Base-by-base conservation (phyloP, 2,797 vertebrate genomes). In the Clarias laeviceps region DNA sequence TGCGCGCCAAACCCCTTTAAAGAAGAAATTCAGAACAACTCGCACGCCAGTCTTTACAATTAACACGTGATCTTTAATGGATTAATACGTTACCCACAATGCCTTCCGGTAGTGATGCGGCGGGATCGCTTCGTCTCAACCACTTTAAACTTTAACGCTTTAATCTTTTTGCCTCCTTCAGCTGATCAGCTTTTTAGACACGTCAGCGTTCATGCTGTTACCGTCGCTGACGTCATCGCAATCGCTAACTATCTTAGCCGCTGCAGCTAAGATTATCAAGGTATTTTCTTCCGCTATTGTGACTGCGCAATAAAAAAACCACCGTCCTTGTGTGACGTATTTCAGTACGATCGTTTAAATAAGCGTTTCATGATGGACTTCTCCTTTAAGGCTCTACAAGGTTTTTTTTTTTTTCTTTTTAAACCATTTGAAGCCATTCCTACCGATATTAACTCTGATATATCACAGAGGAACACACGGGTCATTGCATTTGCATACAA, bases 1-100 rank as follows among this genome's bases (percentile, higher is more conserved):
- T 93, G 32, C 50, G 15, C 34, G 4, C n/a, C 72, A 54, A 72
- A 11, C 92, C 90, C 94, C 93, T 93, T 93, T 27, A 64, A 64
- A 80, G 59, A 37, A 93, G 93, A 91, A 88, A 91, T 91, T 66
- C 82, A 80, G 77, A 27, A 79, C 7, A 8, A n/a, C 77, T 45
- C 27, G 78, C 37, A 50, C 22, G 62, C 29, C 65, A 50, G 54
- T 54, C 40, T 29, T 80, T 54, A 54, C 20, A 80, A 80, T 66
- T 66, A 80, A 65, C 40, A 80, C n/a, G 7, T 61, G 32, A 62
- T 79, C 34, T 45, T 80, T 65, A 80, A 27, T 3, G 34, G 7
- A 64, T 45, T 80, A 65, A 64, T 64, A 65, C 15, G 11, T 29
- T 80, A 80, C 61, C 78, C 78, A 65, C 37, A 29, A 65, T 80